These are phyloP conservation scores for Trinorchestia longiramus DNA, from an alignment of 1,140 invertebrate species.

Conservation along the genomic window DNA sequence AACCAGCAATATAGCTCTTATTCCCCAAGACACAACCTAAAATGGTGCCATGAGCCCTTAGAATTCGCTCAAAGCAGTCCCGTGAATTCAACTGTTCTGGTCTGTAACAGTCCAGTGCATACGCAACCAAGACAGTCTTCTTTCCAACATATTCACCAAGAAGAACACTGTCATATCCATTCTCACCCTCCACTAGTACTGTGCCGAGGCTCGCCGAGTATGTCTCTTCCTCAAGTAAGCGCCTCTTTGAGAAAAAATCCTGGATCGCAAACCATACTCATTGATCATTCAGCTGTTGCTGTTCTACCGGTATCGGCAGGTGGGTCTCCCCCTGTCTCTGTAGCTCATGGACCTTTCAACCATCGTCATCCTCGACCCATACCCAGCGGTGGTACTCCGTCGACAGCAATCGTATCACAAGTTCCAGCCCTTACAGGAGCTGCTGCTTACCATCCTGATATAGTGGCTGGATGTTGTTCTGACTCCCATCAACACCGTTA, in stretches of 20 bases:
- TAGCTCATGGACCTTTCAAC: constrained; percentile 57
- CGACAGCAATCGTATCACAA: constrained; percentile 55
- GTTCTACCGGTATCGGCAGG: background rate
- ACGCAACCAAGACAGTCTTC: constrained; percentile 14
- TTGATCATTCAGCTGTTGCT: constrained; percentile 13
- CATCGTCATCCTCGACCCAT: constrained; percentile 55
- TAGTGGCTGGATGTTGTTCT: constrained; percentile 60
- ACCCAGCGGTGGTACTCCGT: constrained; percentile 56
- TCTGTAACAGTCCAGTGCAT: background rate
- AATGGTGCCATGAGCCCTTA: constrained; percentile 36
- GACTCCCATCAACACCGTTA: constrained; percentile 65
- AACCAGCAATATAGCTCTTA: background rate
- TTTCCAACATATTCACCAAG: constrained; percentile 26
- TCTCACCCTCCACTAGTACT: constrained; percentile 24
- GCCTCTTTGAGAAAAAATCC: constrained; percentile 20
- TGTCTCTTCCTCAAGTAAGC: constrained; percentile 35
- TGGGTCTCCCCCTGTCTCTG: background rate
- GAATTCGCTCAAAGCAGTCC: background rate
- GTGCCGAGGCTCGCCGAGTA: constrained; percentile 47
- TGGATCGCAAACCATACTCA: constrained; percentile 37
- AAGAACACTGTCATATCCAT: constrained; percentile 36
- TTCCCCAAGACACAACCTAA: background rate
- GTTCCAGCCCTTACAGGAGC: constrained; percentile 55
- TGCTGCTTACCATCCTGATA: constrained; percentile 65
- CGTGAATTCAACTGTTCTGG: background rate